Evolutionary conservation across 2,113 vertebrate genomes (phyloP), one percentile per base, ranked within the genome.

Genomic region (Triplophysa rosa): DNA sequence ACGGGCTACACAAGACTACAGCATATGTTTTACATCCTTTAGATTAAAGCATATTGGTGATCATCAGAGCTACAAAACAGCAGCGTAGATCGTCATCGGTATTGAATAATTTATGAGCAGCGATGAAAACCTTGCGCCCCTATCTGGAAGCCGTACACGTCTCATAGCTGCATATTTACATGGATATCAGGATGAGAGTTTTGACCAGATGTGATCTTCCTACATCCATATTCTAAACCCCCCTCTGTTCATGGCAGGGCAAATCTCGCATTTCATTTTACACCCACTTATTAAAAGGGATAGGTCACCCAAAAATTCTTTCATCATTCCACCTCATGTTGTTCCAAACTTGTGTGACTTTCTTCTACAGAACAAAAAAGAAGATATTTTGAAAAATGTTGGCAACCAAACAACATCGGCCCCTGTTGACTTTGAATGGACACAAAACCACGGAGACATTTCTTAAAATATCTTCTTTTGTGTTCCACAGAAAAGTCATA

Each of bases 51-150:
- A 66, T 19, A 29, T 42, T 47, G 37, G 17, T 54, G 49, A 65
- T 58, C 58, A 56, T 54, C 24, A 19, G 24, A 37, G 56, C 26
- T 19, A 19, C 58, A 64, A 16, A 54, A 26, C 49, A 24, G 8
- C 56, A 45, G 47, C 1, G 42, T 64, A 69, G 45, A 58, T 64
- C 29, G 16, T 45, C 77, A 69, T 69, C 21, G 69, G 23, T 14
- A 29, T 1, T 61, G 67, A 62, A 77, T 67, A 67, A 72, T 75
- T 64, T 75, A 75, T 75, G 5, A 6, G 37, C 56, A 62, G 21
- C 62, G 58, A 62, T 61, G 58, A 49, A 49, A 29, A 26, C 37
- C 21, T 2, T 24, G 13, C 4, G 40, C 58, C 17, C 47, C 40
- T n/a, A 26, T 63, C 72, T 47, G 29, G 16, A 68, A 59, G 63